Percentiles rank a stretch among this genome's conserved stretches.
Conservation (phyloP, 2,797 vertebrate genomes). For the Eulemur coronatus region DNA sequence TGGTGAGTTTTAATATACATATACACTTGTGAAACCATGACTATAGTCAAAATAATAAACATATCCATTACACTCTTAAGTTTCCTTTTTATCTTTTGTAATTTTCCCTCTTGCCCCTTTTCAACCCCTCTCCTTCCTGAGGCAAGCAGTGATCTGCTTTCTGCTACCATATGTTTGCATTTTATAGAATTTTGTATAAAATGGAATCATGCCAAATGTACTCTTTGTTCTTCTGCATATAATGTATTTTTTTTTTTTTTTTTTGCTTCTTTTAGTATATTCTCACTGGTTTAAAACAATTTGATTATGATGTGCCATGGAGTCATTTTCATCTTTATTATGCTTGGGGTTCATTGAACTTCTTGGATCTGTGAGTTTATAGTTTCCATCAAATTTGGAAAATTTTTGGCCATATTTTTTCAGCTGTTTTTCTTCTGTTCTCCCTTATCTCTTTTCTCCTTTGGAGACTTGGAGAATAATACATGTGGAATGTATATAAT, state of each 20-base stretch:
- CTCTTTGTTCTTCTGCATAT: neutral
- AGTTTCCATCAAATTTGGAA: neutral
- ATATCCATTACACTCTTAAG: neutral
- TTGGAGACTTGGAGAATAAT: neutral
- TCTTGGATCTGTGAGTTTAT: neutral
- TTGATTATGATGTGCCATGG: neutral
- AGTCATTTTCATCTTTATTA: neutral
- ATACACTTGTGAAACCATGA: neutral
- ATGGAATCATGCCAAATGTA: neutral
- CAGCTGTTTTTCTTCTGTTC: neutral
- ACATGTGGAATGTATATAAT: neutral
- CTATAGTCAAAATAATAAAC: neutral
- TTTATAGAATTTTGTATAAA: neutral
- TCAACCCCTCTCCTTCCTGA: neutral
- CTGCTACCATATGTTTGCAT: neutral
- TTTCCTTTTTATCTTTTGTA: neutral
- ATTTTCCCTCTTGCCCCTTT: too few species aligned
- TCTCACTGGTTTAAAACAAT: neutral
- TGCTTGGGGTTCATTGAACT: neutral
- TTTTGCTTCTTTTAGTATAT: neutral
- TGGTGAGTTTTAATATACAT: neutral
- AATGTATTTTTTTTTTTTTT: neutral
- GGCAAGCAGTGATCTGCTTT: neutral
- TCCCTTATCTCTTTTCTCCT: neutral
- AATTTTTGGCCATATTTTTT: neutral